Evolutionary conservation across 2,888 invertebrate species (phyloP), one percentile per base, ranked within the genome.

Genomic region (Microctonus brassicae): DNA sequence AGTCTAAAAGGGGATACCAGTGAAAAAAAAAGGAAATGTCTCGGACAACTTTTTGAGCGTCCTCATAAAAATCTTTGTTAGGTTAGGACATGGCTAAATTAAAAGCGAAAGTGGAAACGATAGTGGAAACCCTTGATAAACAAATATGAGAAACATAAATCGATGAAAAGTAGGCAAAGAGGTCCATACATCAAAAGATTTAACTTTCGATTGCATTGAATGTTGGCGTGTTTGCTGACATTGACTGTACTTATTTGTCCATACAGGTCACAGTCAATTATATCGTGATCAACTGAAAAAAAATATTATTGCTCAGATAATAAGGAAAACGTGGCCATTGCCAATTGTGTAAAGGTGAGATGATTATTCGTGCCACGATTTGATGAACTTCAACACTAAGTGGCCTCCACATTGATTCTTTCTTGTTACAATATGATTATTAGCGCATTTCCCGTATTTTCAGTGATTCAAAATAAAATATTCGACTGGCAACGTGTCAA

Each of bases 61-160:
- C n/a, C n/a, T n/a, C 60, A 47, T 78, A 78, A 77, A 78, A 79
- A 78, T 75, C 78, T 74, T 68, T 39, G 69, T 75, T 79, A 65
- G 76, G 77, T 80, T 73, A 69, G 77, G 76, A 78, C 78, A 76
- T 75, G 73, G 70, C 69, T 70, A 58, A 53, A 69, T n/a, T 11
- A 11, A 42, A 60, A 60, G 63, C 33, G 75, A 66, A 73, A 74
- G 77, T 67, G 79, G 79, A 79, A 80, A 78, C 78, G 78, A 78
- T 78, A 79, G 76, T 53, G 57, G 26, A 66, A 58, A 42, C 11
- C 33, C 47, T 39, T 29, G 34, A 70, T n/a, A n/a, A n/a, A n/a
- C n/a, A n/a, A n/a, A n/a, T n/a, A n/a, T n/a, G 52, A 52, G 77
- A 78, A 78, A 77, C 78, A 74, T 77, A 76, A 76, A 74, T 6